Conservation (phyloP, 2,797 vertebrate species). For the Selene dorsalis region DNA sequence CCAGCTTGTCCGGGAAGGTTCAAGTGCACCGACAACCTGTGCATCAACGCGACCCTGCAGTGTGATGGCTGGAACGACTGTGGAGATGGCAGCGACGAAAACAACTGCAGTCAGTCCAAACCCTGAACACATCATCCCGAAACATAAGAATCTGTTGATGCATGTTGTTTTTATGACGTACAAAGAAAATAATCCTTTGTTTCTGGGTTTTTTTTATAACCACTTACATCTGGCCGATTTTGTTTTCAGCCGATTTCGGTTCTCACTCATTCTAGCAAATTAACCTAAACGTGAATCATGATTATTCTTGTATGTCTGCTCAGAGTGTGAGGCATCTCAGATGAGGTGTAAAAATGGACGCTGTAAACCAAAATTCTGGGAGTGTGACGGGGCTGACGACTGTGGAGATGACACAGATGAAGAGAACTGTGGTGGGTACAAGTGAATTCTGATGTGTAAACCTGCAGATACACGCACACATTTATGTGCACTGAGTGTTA, state of each 20-base stretch:
- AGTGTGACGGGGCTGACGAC: slow-evolving; percentile 88
- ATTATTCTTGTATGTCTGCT: not conserved
- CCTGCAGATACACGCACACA: not conserved
- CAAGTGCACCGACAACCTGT: slow-evolving; percentile 87
- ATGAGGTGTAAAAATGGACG: slow-evolving; percentile 86
- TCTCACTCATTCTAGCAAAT: too few relatives aligned
- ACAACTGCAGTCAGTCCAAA: slow-evolving; percentile 83
- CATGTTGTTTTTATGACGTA: too few relatives aligned
- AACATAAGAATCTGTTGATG: not conserved
- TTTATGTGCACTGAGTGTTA: not conserved
- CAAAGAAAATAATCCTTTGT: too few relatives aligned
- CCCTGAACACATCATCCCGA: not conserved
- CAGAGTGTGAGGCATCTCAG: slow-evolving; percentile 82
- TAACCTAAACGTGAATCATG: not conserved
- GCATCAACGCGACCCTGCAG: slow-evolving; percentile 78
- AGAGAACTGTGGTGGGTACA: slow-evolving; percentile 86
- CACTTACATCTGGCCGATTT: too few relatives aligned
- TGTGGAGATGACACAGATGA: slow-evolving; percentile 92
- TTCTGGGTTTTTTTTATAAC: too few relatives aligned
- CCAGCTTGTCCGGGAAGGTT: slow-evolving; percentile 91
- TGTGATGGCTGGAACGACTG: slow-evolving; percentile 95
- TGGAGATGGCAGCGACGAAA: slow-evolving; percentile 88
- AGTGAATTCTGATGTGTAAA: not conserved
- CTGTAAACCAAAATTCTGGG: slow-evolving; percentile 90
- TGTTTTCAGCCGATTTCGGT: too few relatives aligned